phyloP scores from a whole-genome alignment of 2,888 invertebrate species.

The Caenorhabditis parvicauda region DNA sequence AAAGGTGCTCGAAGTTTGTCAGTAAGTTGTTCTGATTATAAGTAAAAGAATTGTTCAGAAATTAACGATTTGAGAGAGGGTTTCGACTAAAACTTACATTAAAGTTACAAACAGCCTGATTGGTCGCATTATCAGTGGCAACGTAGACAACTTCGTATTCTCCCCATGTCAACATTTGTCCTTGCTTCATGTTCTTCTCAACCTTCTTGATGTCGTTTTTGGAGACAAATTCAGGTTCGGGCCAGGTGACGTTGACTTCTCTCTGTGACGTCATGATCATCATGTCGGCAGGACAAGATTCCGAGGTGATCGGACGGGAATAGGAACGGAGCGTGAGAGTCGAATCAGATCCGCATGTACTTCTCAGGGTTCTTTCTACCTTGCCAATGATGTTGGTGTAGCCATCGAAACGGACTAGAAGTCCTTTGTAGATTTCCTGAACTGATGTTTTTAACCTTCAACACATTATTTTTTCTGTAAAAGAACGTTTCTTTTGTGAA shows the following conservation, averaged over 20 bases:
- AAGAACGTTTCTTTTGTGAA: no score
- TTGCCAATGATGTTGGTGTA: conserved; percentile 73
- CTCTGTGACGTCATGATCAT: conserved; percentile 81
- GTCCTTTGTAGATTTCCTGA: conserved; percentile 78
- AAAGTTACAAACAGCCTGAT: conserved; percentile 57
- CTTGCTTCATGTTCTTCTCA: conserved; percentile 59
- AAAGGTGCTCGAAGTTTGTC: not conserved
- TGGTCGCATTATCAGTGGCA: conserved; percentile 57
- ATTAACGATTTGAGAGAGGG: not conserved
- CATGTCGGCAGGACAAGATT: conserved; percentile 80
- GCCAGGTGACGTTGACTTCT: conserved; percentile 60
- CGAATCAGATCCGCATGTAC: conserved; percentile 80
- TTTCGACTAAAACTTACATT: conserved; percentile 38
- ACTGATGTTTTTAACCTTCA: no score
- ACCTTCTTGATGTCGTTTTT: conserved; percentile 42
- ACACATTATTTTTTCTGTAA: no score
- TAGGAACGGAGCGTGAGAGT: not conserved
- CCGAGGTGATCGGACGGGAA: conserved; percentile 6
- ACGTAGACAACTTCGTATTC: conserved; percentile 60
- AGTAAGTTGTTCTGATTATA: not conserved
- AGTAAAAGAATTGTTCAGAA: not conserved
- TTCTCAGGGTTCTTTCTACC: conserved; percentile 69
- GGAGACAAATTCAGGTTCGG: conserved; percentile 49
- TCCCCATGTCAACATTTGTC: conserved; percentile 61
- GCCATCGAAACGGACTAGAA: conserved; percentile 87